phyloP scores from a whole-genome alignment of 2,797 vertebrate genomes.

The Natrix natrix region DNA sequence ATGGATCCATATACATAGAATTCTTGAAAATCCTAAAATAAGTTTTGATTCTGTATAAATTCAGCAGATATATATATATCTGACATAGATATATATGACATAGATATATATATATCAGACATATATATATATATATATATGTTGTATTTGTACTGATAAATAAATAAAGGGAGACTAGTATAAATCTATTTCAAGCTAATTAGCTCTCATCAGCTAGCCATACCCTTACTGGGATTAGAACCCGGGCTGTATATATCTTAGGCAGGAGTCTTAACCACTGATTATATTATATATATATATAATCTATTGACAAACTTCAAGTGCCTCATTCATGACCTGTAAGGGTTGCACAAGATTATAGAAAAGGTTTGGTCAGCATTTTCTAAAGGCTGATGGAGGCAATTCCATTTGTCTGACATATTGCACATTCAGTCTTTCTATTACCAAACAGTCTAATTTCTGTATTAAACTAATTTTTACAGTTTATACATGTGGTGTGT shows the following conservation, averaged over 20 bases:
- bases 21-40: background rate
- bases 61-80: background rate
- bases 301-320: slow-evolving; percentile 27
- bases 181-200: too few relatives aligned
- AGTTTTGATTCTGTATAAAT: background rate
- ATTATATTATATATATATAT: background rate
- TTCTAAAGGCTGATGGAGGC: slow-evolving; percentile 31
- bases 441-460: slow-evolving; percentile 19
- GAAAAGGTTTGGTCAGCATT: slow-evolving; percentile 49
- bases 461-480: slow-evolving; percentile 29
- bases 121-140: too few relatives aligned
- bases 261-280: too few relatives aligned
- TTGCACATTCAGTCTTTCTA: background rate
- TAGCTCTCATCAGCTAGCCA: too few relatives aligned
- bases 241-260: too few relatives aligned
- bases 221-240: too few relatives aligned
- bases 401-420: slow-evolving; percentile 27
- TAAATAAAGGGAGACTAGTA: too few relatives aligned
- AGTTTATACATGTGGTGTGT: slow-evolving; percentile 19
- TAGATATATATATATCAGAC: too few relatives aligned
- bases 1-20: background rate
- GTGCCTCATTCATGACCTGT: slow-evolving; percentile 51
- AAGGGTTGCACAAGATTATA: slow-evolving; percentile 38
- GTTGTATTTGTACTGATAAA: too few relatives aligned
- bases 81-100: too few relatives aligned